These are phyloP conservation scores for Meloidogyne hapla DNA, from an alignment of 1,140 invertebrate species.

Conservation along the genomic window DNA sequence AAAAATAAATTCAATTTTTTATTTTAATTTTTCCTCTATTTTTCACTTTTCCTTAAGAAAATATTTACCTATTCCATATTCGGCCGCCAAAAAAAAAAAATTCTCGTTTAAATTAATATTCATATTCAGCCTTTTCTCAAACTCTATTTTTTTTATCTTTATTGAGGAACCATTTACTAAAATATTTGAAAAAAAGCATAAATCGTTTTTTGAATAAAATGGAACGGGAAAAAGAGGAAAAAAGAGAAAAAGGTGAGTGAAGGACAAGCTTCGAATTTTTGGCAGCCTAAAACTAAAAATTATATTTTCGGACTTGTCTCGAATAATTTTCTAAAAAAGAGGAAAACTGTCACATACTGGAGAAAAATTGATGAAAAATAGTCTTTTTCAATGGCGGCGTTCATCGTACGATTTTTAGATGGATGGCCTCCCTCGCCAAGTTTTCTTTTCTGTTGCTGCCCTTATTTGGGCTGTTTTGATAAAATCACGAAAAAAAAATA, in stretches of 20 bases:
- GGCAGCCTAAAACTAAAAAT: background rate
- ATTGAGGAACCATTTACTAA: background rate
- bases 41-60: background rate
- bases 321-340: background rate
- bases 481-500: background rate
- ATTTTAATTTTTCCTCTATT: background rate
- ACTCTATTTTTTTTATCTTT: background rate
- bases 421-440: background rate
- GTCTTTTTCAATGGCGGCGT: background rate
- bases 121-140: constrained; percentile 3
- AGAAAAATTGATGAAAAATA: background rate
- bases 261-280: background rate
- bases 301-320: constrained; percentile 2
- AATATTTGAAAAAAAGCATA: background rate
- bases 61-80: background rate
- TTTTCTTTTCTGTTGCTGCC: background rate
- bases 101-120: constrained; percentile 6
- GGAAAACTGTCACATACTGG: background rate
- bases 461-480: background rate
- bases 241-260: background rate
- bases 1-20: too few relatives aligned
- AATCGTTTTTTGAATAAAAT: background rate
- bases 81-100: background rate
- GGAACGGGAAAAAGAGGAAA: background rate
- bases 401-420: background rate